phyloP scores from a whole-genome alignment of 2,113 vertebrate genomes.

The Corythornis cristatus region DNA sequence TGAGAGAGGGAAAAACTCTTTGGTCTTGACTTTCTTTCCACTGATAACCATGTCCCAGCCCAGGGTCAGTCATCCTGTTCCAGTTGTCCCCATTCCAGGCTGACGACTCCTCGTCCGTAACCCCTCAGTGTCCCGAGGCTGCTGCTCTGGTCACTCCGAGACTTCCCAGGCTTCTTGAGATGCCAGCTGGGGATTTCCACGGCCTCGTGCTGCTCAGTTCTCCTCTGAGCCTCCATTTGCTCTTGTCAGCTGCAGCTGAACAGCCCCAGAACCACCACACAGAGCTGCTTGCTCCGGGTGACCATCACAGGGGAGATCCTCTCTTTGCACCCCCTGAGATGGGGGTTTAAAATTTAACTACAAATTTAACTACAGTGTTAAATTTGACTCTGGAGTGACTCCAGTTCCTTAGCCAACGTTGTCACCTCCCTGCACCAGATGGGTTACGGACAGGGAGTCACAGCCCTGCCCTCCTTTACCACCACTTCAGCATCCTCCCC shows the following conservation, averaged over 20 bases:
- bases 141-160: background rate
- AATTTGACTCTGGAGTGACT: background rate
- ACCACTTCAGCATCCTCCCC: background rate
- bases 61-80: background rate
- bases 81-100: background rate
- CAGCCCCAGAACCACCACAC: background rate
- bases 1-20: background rate
- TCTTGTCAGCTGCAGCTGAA: background rate
- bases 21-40: background rate
- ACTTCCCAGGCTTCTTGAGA: background rate
- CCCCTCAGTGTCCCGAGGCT: constrained; percentile 6
- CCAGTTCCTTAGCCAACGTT: accelerated
- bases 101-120: background rate
- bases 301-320: background rate
- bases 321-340: background rate
- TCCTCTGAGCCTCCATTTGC: background rate
- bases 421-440: background rate
- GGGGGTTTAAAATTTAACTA: too few relatives aligned
- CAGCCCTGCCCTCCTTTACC: background rate
- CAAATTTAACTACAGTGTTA: background rate
- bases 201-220: background rate
- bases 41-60: background rate
- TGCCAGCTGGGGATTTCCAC: background rate
- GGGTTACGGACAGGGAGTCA: background rate
- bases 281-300: background rate